phyloP scores from a whole-genome alignment of 2,797 vertebrate species.

The Xerus rutilus region DNA sequence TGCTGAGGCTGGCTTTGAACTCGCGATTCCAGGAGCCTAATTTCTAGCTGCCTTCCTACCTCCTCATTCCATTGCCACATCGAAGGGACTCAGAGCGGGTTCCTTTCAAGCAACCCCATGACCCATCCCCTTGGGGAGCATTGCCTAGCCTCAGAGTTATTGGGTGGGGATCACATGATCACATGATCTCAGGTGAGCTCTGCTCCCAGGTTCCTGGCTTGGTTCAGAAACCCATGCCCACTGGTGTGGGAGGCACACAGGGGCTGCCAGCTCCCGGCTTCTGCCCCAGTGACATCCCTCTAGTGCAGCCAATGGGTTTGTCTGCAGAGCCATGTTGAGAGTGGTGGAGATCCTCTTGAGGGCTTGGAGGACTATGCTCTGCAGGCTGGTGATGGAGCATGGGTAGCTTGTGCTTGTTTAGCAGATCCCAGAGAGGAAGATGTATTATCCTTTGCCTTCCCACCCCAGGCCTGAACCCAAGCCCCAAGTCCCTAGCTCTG shows the following conservation, averaged over 20 bases:
- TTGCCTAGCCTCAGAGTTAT: neutral
- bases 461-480: conserved; percentile 75
- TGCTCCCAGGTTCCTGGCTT: neutral
- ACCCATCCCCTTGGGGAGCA: neutral
- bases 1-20: no score
- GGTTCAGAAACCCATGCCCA: neutral
- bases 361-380: neutral
- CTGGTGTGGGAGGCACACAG: neutral
- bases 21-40: no score
- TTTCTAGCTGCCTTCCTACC: neutral
- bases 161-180: neutral
- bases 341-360: neutral
- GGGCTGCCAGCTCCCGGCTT: neutral
- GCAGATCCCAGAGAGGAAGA: conserved; percentile 62
- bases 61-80: neutral
- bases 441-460: conserved; percentile 51
- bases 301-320: neutral
- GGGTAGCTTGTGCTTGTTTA: fast-evolving
- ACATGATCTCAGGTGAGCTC: neutral
- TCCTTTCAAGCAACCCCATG: neutral
- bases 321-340: neutral
- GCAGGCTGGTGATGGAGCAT: neutral
- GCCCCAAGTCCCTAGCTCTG: conserved; percentile 73
- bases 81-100: neutral
- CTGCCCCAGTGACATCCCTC: neutral